Percentiles rank a stretch among this genome's conserved stretches.
Evolutionary conservation across 2,113 vertebrate species (phyloP).

Genomic region (human): DNA sequence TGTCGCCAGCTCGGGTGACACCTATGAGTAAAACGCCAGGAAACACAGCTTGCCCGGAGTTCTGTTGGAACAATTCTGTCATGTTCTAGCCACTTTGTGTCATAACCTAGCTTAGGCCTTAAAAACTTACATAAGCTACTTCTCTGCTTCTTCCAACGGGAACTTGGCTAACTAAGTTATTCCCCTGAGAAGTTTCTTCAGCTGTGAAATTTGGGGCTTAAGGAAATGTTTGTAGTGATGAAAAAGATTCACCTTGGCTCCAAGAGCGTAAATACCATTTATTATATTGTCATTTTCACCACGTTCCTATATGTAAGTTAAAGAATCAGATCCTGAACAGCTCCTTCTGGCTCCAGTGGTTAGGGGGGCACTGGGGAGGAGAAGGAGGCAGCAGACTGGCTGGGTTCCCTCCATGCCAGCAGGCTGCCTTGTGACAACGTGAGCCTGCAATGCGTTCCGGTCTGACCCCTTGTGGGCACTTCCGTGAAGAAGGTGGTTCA

Average conservation of each 20-base stretch:
- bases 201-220: not conserved
- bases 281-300: not conserved
- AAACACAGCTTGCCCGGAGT: not conserved
- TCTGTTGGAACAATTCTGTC: not conserved
- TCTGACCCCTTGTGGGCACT: rapidly evolving
- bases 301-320: not conserved
- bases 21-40: not conserved
- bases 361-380: not conserved
- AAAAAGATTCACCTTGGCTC: conserved; percentile 21
- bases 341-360: not conserved
- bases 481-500: not conserved
- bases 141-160: not conserved
- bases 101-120: not conserved
- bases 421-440: rapidly evolving
- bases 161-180: not conserved
- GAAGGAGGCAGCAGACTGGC: not conserved
- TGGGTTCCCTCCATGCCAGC: rapidly evolving
- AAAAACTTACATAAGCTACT: not conserved
- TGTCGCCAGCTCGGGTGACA: not conserved
- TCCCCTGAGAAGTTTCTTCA: not conserved
- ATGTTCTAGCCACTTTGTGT: not conserved
- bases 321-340: not conserved
- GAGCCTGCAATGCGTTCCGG: not conserved
- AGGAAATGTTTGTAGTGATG: conserved; percentile 21
- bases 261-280: not conserved